Evolutionary conservation across 1,140 invertebrate species (phyloP).

Genomic region (Drosophila bifasciata): DNA sequence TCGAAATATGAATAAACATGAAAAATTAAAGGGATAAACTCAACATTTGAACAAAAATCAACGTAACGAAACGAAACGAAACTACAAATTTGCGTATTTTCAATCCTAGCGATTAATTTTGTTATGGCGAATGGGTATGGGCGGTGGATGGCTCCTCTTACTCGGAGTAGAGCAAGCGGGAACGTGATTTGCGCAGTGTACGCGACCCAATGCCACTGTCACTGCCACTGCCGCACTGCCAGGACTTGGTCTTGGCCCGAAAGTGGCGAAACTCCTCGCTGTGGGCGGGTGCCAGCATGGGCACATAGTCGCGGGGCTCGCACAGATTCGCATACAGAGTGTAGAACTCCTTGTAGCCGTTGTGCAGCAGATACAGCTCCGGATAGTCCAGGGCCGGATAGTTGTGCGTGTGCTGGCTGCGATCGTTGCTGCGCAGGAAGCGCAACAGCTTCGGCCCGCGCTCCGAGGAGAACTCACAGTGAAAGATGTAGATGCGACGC

Average conservation of each 20-base stretch:
- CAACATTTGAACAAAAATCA: constrained; percentile 37
- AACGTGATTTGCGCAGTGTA: constrained; percentile 55
- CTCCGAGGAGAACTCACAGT: constrained; percentile 99
- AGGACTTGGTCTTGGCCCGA: constrained; percentile 86
- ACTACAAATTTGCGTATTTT: constrained; percentile 48
- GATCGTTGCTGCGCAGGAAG: constrained; percentile 93
- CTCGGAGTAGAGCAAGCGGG: constrained; percentile 61
- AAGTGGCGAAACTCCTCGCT: constrained; percentile 89
- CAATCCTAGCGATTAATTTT: constrained; percentile 15
- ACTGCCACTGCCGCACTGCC: constrained; percentile 84
- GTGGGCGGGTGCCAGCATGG: constrained; percentile 91
- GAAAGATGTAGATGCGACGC: constrained; percentile 94
- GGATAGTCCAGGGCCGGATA: constrained; percentile 96
- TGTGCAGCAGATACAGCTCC: constrained; percentile 96
- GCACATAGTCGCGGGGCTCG: constrained; percentile 89
- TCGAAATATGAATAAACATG: constrained; percentile 23
- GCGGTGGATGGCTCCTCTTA: neutral
- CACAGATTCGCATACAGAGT: constrained; percentile 88
- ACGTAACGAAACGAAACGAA: constrained; percentile 58
- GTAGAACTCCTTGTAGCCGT: constrained; percentile 97
- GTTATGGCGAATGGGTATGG: neutral
- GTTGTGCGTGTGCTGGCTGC: constrained; percentile 90
- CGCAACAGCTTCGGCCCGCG: constrained; percentile 95
- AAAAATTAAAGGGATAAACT: constrained; percentile 28
- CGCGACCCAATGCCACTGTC: constrained; percentile 4